Conservation (phyloP, 1,140 invertebrate species). For the Thalassaphorura encarpata region DNA sequence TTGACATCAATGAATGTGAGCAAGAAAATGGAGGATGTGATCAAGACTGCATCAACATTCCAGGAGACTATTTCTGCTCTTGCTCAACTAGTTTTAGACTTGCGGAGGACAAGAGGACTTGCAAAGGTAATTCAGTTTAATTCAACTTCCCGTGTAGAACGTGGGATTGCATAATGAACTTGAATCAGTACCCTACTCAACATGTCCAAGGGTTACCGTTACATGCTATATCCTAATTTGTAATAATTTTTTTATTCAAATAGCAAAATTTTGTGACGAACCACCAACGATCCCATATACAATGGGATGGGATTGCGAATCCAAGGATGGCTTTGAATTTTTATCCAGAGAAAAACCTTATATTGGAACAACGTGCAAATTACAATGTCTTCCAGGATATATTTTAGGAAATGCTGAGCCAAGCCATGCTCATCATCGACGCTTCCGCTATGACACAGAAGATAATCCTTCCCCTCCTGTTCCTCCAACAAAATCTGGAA, state of each 20-base stretch:
- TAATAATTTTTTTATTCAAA: not conserved
- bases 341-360: not conserved
- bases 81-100: conserved; percentile 45
- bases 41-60: conserved; percentile 42
- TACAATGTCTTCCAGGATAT: conserved; percentile 25
- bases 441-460: too few species aligned
- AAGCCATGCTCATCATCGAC: not conserved
- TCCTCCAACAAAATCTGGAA: not conserved
- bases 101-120: conserved; percentile 41
- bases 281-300: conserved; percentile 34
- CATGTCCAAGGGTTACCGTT: too few species aligned
- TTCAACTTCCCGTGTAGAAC: too few species aligned
- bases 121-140: conserved; percentile 46
- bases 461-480: not conserved
- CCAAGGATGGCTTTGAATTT: conserved; percentile 39
- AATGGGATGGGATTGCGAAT: conserved; percentile 50
- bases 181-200: too few species aligned
- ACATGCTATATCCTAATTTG: too few species aligned
- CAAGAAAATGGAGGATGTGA: conserved; percentile 45
- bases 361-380: conserved; percentile 22
- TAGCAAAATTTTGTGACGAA: conserved; percentile 25
- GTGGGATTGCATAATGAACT: too few species aligned
- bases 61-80: conserved; percentile 45
- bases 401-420: not conserved
- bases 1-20: conserved; percentile 45